A percentile compares a stretch with the other conserved stretches of the same genome.
Conservation (phyloP, 2,888 invertebrate genomes). For the Cheilosia variabilis region DNA sequence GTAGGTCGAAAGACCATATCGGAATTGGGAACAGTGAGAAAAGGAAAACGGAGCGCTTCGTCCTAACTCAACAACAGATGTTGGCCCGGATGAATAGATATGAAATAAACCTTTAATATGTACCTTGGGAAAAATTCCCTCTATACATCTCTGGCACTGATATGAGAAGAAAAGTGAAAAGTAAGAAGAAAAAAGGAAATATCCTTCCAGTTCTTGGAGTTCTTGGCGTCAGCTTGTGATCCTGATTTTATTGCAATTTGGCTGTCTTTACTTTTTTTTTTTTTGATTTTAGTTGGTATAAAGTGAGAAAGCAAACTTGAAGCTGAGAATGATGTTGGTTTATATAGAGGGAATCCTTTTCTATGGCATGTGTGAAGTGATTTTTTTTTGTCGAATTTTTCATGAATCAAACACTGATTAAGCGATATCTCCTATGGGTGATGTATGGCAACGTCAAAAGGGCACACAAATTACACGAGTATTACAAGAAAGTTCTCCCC, state of each 20-base stretch:
- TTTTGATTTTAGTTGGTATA: slow-evolving; percentile 13
- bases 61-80: slow-evolving; percentile 75
- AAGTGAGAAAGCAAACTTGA: slow-evolving; percentile 49
- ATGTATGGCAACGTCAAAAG: slow-evolving; percentile 50
- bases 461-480: slow-evolving; percentile 14
- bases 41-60: slow-evolving; percentile 46
- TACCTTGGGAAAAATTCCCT: slow-evolving; percentile 52
- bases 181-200: slow-evolving; percentile 29
- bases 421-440: slow-evolving; percentile 42
- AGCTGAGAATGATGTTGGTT: slow-evolving; percentile 42
- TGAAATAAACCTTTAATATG: slow-evolving; percentile 75
- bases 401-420: slow-evolving; percentile 62
- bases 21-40: slow-evolving; percentile 53
- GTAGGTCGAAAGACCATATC: slow-evolving; percentile 59
- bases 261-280: slow-evolving; percentile 50
- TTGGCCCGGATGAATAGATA: slow-evolving; percentile 67
- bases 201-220: slow-evolving; percentile 59
- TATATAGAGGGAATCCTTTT: neutral
- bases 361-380: neutral
- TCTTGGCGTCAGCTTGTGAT: slow-evolving; percentile 71
- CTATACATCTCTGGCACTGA: slow-evolving; percentile 33
- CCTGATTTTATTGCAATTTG: slow-evolving; percentile 74
- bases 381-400: slow-evolving; percentile 14
- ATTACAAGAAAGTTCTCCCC: too few relatives aligned
- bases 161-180: slow-evolving; percentile 29